Evolutionary conservation across 2,888 invertebrate genomes (phyloP).

Genomic region (Amblyteles armatorius): DNA sequence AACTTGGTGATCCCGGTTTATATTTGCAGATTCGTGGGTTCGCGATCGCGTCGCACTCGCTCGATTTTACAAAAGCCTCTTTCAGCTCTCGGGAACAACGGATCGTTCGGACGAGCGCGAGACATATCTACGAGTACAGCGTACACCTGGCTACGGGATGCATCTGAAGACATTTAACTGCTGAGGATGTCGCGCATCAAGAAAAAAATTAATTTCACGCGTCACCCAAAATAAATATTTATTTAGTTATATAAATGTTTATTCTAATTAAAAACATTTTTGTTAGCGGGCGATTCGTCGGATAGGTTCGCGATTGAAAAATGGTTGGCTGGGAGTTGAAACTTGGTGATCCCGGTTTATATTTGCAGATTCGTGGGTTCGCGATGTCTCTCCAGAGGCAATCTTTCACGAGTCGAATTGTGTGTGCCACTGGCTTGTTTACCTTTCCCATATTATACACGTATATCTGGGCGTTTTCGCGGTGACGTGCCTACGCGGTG

Average conservation of each 20-base stretch:
- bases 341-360: slow-evolving; percentile 14
- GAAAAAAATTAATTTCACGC: too few species aligned
- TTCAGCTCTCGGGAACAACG: too few species aligned
- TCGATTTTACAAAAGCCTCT: too few species aligned
- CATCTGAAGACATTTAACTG: not conserved
- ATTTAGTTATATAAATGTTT: too few species aligned
- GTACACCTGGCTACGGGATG: not conserved
- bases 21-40: slow-evolving; percentile 19
- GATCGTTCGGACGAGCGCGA: not conserved
- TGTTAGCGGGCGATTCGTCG: too few species aligned
- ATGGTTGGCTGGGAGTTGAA: not conserved
- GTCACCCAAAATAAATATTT: too few species aligned
- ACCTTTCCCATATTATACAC: slow-evolving; percentile 77
- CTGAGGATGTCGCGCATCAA: not conserved
- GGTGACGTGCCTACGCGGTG: slow-evolving; percentile 65
- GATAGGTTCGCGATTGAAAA: not conserved
- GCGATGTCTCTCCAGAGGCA: not conserved
- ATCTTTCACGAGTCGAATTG: slow-evolving; percentile 37
- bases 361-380: slow-evolving; percentile 15
- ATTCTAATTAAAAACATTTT: too few species aligned
- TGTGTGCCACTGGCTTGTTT: slow-evolving; percentile 68
- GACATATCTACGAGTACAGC: not conserved
- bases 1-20: slow-evolving; percentile 12
- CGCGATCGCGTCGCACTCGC: too few species aligned
- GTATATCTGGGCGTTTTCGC: slow-evolving; percentile 68